Conservation (phyloP, 2,888 invertebrate species). For the Linyphia triangularis region DNA sequence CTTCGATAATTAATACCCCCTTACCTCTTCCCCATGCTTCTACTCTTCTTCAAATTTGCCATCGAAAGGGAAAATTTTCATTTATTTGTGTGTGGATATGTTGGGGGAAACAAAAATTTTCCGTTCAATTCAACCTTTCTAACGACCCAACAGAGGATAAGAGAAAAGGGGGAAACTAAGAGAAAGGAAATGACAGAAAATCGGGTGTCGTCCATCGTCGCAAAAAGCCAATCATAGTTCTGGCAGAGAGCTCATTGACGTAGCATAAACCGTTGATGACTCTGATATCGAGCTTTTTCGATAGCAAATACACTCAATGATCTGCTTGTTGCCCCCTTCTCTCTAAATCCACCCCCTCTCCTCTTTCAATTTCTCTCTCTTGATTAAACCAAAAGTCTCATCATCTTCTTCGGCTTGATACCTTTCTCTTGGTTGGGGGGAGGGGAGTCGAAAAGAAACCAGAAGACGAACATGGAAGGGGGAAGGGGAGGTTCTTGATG, state of each 20-base stretch:
- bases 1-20: constrained; percentile 68
- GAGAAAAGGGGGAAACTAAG: constrained; percentile 22
- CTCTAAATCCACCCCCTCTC: constrained; percentile 17
- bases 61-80: constrained; percentile 47
- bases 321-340: constrained; percentile 5
- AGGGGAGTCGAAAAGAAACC: constrained; percentile 44
- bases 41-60: constrained; percentile 46
- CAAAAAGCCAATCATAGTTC: constrained; percentile 70
- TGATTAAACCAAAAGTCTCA: constrained; percentile 73
- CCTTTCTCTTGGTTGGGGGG: constrained; percentile 54
- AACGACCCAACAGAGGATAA: constrained; percentile 64
- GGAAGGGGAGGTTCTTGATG: constrained; percentile 52
- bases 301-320: constrained; percentile 58
- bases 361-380: constrained; percentile 30
- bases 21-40: neutral
- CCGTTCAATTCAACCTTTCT: constrained; percentile 42
- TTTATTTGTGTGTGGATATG: constrained; percentile 48
- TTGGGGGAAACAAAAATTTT: constrained; percentile 53
- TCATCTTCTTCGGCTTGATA: constrained; percentile 61
- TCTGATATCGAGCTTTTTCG: constrained; percentile 72
- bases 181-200: constrained; percentile 16
- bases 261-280: constrained; percentile 72
- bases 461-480: constrained; percentile 22
- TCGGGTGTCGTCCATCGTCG: constrained; percentile 30
- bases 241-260: constrained; percentile 38